These are phyloP conservation scores for Callorhinus ursinus DNA, from an alignment of 2,113 vertebrate genomes.

Conservation along the genomic window DNA sequence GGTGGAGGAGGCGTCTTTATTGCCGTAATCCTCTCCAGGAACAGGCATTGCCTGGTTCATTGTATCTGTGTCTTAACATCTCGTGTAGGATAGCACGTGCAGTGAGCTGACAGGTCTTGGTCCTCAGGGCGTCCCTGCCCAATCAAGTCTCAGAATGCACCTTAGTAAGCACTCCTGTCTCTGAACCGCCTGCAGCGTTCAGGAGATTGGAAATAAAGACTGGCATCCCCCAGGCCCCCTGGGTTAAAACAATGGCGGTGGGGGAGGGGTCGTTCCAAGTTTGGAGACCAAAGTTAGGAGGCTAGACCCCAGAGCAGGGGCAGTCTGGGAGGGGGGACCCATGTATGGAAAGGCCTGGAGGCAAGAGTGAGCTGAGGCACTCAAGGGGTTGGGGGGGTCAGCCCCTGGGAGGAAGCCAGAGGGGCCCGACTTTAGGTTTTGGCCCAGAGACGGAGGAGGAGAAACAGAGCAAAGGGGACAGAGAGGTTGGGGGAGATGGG, in stretches of 20 bases:
- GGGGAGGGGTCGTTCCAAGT: too few relatives aligned
- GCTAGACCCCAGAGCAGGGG: not conserved
- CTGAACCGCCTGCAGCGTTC: not conserved
- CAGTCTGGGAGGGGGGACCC: not conserved
- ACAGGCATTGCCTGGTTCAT: rapidly evolving
- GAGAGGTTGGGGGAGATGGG: not conserved
- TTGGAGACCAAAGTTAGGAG: not conserved
- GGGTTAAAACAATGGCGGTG: not conserved
- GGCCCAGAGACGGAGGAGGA: not conserved
- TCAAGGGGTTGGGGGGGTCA: too few relatives aligned
- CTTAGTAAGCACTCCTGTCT: not conserved
- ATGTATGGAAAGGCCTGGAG: not conserved
- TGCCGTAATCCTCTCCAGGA: not conserved
- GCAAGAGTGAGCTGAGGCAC: not conserved
- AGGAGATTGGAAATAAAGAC: not conserved
- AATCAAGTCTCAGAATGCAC: not conserved
- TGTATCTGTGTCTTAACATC: rapidly evolving
- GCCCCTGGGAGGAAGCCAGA: not conserved
- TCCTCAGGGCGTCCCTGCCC: not conserved
- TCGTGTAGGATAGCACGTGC: rapidly evolving
- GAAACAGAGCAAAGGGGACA: not conserved
- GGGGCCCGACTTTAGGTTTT: not conserved
- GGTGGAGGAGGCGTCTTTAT: not conserved
- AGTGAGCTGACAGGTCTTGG: not conserved
- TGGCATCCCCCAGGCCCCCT: not conserved